Base-by-base conservation (phyloP, 2,888 invertebrate species). In the Dolomedes plantarius region DNA sequence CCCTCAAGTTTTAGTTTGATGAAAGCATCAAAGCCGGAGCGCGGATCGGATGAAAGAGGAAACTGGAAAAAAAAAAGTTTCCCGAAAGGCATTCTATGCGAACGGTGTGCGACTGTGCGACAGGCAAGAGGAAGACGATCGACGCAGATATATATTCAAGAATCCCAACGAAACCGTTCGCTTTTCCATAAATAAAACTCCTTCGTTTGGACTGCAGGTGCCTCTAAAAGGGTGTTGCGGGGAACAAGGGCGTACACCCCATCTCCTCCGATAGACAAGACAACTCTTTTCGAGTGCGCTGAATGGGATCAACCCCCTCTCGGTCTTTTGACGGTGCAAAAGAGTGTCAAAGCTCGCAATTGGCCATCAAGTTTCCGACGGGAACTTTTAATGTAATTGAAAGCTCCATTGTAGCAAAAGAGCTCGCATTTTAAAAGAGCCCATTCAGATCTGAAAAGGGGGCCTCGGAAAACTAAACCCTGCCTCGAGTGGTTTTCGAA, bases 401-500 rank as follows among this genome's bases (percentile, higher is more conserved):
- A 85, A 85, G 83, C 69, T 23, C 77, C 65, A 85, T 85, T 85
- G 83, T 85, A 56, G 65, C 19, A 28, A 41, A 39, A 56, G 62
- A 39, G 39, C 23, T 16, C 50, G 19, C 65, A 32, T 67, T 76
- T 73, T 77, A 77, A 85, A 85, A 77, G 77, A 72, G 41, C 73
- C 73, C 73, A 65, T 73, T 71, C 73, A 65, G 73, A 65, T 64
- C 75, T 71, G 62, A 50, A 65, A 56, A 6, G 11, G 56, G 23
- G 19, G 23, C 56, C 11, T 23, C 23, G 73, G n/a, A 85, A 85
- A 85, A 85, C 83, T 85, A 85, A 85, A 85, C 77, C 77, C 39
- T 64, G 64, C 83, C 77, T 85, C 62, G 68, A 85, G 83, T 85
- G 83, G 83, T 85, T 85, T 85, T 68, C 83, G 83, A 85, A 85